Percentiles rank a stretch among this genome's conserved stretches.
Conservation (phyloP, 2,888 invertebrate genomes). For the Amphipyra berbera region DNA sequence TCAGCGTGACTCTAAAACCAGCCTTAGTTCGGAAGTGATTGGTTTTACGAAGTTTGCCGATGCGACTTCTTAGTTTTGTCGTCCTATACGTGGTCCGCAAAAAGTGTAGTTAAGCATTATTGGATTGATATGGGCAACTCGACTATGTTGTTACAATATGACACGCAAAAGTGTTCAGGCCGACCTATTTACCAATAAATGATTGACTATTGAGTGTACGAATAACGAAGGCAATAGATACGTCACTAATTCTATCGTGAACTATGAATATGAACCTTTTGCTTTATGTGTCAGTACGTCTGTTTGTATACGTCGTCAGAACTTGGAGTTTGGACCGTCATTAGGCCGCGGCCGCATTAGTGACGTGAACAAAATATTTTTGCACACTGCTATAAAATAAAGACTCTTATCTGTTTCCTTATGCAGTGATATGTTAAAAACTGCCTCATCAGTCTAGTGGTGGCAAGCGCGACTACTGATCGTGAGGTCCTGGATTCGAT, state of each 20-base stretch:
- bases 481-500: no score
- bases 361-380: not conserved
- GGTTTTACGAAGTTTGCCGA: no score
- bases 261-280: slow-evolving; percentile 30
- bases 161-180: not conserved
- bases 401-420: no score
- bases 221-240: slow-evolving; percentile 29
- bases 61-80: no score
- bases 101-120: not conserved
- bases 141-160: not conserved
- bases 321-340: slow-evolving; percentile 38
- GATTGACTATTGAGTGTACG: slow-evolving; percentile 35
- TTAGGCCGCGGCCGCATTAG: slow-evolving; percentile 3
- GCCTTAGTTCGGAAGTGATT: no score
- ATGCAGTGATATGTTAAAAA: no score
- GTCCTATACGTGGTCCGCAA: no score
- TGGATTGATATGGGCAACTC: not conserved
- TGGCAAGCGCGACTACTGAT: no score
- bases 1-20: no score
- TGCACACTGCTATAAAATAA: no score
- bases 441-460: no score
- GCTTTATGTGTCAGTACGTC: slow-evolving; percentile 31
- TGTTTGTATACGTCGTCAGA: slow-evolving; percentile 34
- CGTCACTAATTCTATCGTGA: slow-evolving; percentile 43
- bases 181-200: slow-evolving; percentile 34